phyloP scores from a whole-genome alignment of 1,140 invertebrate genomes.

The Euglossa dilemma region DNA sequence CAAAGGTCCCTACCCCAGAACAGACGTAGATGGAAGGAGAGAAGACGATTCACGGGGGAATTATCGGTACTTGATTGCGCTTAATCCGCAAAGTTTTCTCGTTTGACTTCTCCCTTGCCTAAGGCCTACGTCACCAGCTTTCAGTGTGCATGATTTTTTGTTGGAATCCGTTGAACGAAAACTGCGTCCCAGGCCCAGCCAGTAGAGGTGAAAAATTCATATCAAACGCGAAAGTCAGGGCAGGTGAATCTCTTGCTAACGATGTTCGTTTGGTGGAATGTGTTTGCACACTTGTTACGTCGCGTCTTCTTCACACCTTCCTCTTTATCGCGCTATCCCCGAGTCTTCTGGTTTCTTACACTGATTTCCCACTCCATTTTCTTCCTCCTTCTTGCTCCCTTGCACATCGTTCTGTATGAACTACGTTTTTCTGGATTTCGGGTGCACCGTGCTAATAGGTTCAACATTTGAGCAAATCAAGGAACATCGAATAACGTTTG shows the following conservation, averaged over 20 bases:
- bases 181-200: slow-evolving; percentile 36
- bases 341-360: background rate
- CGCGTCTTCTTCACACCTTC: background rate
- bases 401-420: background rate
- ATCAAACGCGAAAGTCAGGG: slow-evolving; percentile 55
- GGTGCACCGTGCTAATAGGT: background rate
- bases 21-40: background rate
- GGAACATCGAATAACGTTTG: background rate
- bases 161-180: slow-evolving; percentile 50
- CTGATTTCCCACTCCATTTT: background rate
- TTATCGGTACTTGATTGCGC: slow-evolving; percentile 69
- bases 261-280: slow-evolving; percentile 57
- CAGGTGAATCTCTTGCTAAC: slow-evolving; percentile 60
- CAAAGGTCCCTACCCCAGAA: slow-evolving; percentile 12
- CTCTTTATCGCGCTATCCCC: background rate
- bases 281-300: slow-evolving; percentile 60
- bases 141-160: slow-evolving; percentile 41
- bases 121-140: slow-evolving; percentile 28
- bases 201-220: slow-evolving; percentile 58
- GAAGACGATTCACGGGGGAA: slow-evolving; percentile 61
- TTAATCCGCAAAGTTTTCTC: slow-evolving; percentile 71
- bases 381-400: background rate
- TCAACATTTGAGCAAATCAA: slow-evolving; percentile 38
- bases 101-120: slow-evolving; percentile 60
- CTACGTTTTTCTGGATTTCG: too few species aligned